Conservation (phyloP, 1,140 invertebrate species). For the Melipona quadrifasciata region DNA sequence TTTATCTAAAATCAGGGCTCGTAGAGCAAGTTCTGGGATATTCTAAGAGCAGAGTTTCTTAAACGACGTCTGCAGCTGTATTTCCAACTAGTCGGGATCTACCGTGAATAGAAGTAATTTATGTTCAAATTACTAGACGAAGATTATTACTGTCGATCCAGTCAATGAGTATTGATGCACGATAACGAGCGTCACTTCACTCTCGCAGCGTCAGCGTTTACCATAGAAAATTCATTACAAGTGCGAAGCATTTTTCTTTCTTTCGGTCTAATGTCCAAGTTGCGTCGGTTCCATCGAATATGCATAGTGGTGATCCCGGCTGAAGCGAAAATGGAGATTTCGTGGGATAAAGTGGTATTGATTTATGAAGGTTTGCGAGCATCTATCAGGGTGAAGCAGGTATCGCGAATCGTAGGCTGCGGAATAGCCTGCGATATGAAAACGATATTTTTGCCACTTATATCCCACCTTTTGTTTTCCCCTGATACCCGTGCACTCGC, state of each 20-base stretch:
- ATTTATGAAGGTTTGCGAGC: conserved; percentile 45
- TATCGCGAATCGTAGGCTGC: conserved; percentile 11
- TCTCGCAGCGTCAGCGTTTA: background rate
- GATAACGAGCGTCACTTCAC: background rate
- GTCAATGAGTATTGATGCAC: background rate
- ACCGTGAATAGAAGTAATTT: too few relatives aligned
- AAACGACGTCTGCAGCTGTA: too few relatives aligned
- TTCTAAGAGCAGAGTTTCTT: too few relatives aligned
- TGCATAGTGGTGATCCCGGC: conserved; percentile 34
- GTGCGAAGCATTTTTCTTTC: background rate
- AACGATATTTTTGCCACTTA: conserved; percentile 33
- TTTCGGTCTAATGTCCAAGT: background rate
- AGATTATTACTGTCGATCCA: background rate
- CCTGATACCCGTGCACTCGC: background rate
- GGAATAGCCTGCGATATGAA: conserved; percentile 37
- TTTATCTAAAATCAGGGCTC: too few relatives aligned
- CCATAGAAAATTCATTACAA: background rate
- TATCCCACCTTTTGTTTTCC: conserved; percentile 15
- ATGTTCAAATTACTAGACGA: too few relatives aligned
- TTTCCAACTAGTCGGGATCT: too few relatives aligned
- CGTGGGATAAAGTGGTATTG: conserved; percentile 46
- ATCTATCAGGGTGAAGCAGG: conserved; percentile 35
- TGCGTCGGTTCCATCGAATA: conserved; percentile 28
- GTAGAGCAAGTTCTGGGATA: too few relatives aligned
- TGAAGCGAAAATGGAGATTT: conserved; percentile 53